Evolutionary conservation across 2,113 vertebrate genomes (phyloP).

Genomic region (Shinisaurus crocodilurus): DNA sequence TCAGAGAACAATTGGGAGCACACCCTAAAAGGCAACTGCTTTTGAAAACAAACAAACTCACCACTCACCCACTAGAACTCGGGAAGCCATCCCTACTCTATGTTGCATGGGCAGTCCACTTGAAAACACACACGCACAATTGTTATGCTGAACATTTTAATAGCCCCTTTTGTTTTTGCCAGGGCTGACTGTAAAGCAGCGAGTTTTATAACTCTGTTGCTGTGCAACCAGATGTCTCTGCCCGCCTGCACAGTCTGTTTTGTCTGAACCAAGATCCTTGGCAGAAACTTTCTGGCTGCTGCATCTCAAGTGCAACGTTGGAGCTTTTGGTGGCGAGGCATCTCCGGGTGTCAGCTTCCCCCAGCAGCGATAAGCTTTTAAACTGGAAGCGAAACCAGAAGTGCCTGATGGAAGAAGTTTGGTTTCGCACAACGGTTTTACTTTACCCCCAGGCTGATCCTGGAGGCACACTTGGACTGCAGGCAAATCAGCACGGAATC

Average conservation of each 20-base stretch:
- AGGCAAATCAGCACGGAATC: not conserved
- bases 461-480: not conserved
- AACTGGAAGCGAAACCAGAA: not conserved
- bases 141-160: constrained; percentile 36
- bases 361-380: too few relatives aligned
- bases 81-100: constrained; percentile 50
- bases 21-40: constrained; percentile 52
- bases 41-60: constrained; percentile 38
- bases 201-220: not conserved
- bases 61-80: constrained; percentile 27
- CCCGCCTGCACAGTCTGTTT: constrained; percentile 15
- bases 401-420: not conserved
- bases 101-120: constrained; percentile 30
- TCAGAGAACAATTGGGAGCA: not conserved
- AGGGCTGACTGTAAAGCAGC: constrained; percentile 63
- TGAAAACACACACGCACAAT: constrained; percentile 12
- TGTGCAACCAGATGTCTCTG: constrained; percentile 3
- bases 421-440: not conserved
- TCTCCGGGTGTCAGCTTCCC: not conserved
- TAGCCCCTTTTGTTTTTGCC: constrained; percentile 62
- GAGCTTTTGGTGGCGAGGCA: constrained; percentile 39
- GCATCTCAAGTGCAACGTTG: constrained; percentile 46
- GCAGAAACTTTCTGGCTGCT: constrained; percentile 3
- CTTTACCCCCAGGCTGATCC: not conserved
- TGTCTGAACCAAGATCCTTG: constrained; percentile 5